Percentiles rank a stretch among this genome's conserved stretches.
Evolutionary conservation across 2,797 vertebrate genomes (phyloP).

Genomic region (Melanotaenia parkinsoni): DNA sequence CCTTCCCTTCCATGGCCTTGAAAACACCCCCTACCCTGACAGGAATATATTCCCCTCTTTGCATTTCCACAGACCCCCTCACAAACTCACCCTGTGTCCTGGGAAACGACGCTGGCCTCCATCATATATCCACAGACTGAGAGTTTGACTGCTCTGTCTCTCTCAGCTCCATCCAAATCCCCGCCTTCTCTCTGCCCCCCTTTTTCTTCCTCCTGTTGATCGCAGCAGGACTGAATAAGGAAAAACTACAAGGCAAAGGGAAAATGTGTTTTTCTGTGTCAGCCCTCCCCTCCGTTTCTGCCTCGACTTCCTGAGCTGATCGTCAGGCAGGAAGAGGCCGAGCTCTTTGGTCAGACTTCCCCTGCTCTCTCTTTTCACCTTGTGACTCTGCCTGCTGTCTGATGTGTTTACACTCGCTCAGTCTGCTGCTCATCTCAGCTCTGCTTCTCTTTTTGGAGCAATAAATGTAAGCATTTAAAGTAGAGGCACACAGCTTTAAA

Average conservation of each 20-base stretch:
- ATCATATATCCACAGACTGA: constrained; percentile 57
- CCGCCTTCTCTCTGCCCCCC: constrained; percentile 59
- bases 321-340: constrained; percentile 67
- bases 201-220: constrained; percentile 43
- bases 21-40: not conserved
- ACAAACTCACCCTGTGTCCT: constrained; percentile 68
- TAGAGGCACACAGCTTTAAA: not conserved
- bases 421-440: not conserved
- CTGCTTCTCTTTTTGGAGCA: not conserved
- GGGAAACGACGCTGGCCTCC: constrained; percentile 62
- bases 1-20: not conserved
- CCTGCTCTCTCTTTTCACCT: constrained; percentile 7
- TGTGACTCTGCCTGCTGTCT: not conserved
- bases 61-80: not conserved
- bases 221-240: constrained; percentile 62
- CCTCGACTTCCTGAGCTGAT: constrained; percentile 69
- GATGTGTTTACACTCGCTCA: too few species aligned
- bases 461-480: not conserved
- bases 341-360: constrained; percentile 59
- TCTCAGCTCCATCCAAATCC: constrained; percentile 55
- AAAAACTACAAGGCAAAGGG: constrained; percentile 52
- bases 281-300: constrained; percentile 52
- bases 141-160: constrained; percentile 21
- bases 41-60: not conserved
- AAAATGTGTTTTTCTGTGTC: constrained; percentile 53